phyloP scores from a whole-genome alignment of 2,113 vertebrate genomes.

The Castor canadensis region DNA sequence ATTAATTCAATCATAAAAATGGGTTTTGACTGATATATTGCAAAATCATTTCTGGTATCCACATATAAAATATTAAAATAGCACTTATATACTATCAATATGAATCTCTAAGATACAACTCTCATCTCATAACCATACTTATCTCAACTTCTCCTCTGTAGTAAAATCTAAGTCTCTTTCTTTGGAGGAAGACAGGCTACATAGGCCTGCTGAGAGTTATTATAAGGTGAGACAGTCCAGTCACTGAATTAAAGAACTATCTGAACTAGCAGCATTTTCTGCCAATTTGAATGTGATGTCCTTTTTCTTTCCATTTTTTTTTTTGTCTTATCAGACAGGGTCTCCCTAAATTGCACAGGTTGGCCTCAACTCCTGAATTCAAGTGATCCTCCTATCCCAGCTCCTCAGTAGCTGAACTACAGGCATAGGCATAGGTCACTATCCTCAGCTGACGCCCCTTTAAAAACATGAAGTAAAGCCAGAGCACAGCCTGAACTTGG shows the following conservation, averaged over 20 bases:
- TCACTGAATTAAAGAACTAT: not conserved
- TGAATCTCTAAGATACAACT: not conserved
- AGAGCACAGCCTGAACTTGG: not conserved
- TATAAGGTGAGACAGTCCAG: not conserved
- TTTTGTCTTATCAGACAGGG: not conserved
- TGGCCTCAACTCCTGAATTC: not conserved
- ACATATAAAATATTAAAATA: not conserved
- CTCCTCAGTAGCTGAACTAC: not conserved
- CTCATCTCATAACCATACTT: not conserved
- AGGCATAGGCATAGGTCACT: too few relatives aligned
- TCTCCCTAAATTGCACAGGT: not conserved
- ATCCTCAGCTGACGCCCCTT: not conserved
- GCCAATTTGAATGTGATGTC: not conserved
- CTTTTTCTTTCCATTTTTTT: not conserved
- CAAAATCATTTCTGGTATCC: not conserved
- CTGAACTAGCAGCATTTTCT: not conserved
- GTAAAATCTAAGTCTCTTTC: not conserved
- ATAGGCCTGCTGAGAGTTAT: not conserved
- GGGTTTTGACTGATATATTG: too few relatives aligned
- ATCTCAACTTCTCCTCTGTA: not conserved
- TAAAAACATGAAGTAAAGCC: not conserved
- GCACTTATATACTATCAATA: not conserved
- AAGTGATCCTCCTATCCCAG: not conserved
- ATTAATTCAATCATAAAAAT: slow-evolving; percentile 6
- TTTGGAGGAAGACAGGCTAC: not conserved